A percentile compares a stretch with the other conserved stretches of the same genome.
Evolutionary conservation across 2,113 vertebrate genomes (phyloP).

Genomic region (Datnioides undecimradiatus): DNA sequence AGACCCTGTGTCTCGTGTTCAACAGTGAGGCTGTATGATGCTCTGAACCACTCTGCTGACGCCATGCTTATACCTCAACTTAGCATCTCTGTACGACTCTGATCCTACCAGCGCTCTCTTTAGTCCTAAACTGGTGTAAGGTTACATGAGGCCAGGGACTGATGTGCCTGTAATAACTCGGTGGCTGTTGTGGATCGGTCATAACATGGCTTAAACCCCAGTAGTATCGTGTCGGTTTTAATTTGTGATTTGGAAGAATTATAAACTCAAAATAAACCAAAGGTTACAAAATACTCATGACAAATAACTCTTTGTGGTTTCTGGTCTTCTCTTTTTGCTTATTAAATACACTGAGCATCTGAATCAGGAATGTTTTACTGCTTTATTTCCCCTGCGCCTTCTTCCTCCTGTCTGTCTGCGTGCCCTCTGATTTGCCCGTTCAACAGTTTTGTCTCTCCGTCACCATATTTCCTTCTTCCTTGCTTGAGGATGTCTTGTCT

Average conservation of each 20-base stretch:
- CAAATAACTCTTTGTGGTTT: not conserved
- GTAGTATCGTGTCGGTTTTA: not conserved
- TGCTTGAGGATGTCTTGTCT: constrained; percentile 50
- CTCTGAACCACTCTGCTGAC: too few relatives aligned
- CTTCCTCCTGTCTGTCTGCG: not conserved
- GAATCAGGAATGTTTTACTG: not conserved
- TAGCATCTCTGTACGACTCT: too few relatives aligned
- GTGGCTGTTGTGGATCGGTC: too few relatives aligned
- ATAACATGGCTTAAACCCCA: too few relatives aligned
- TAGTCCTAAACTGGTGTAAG: too few relatives aligned
- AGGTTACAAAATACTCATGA: not conserved
- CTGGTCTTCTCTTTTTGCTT: not conserved
- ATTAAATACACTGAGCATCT: not conserved
- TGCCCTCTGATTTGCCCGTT: not conserved
- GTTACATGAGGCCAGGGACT: too few relatives aligned
- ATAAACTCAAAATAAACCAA: not conserved
- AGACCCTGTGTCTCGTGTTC: too few relatives aligned
- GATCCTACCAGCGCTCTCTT: too few relatives aligned
- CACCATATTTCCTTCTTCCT: not conserved
- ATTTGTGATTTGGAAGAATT: not conserved
- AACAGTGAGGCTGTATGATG: too few relatives aligned
- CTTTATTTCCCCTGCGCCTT: not conserved
- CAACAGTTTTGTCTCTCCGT: not conserved
- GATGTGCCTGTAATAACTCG: too few relatives aligned
- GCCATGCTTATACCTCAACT: too few relatives aligned